Percentiles rank a stretch among this genome's conserved stretches.
phyloP scores from a whole-genome alignment of 2,113 vertebrate genomes.

The Platysternon megacephalum region DNA sequence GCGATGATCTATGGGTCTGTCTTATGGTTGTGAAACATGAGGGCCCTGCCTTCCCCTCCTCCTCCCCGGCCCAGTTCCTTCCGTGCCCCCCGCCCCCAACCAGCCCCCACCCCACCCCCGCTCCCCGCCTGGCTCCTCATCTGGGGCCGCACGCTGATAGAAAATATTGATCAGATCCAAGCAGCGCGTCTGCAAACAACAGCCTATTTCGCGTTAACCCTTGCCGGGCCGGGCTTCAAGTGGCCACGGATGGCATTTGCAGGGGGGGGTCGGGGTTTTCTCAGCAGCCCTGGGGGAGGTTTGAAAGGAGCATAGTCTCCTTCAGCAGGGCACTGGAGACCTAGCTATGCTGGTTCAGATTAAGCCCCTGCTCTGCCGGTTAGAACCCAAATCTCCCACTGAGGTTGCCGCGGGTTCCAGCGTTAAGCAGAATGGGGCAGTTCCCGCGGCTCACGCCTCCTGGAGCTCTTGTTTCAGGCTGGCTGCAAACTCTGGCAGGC shows the following conservation, averaged over 20 bases:
- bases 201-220: constrained; percentile 87
- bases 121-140: constrained; percentile 74
- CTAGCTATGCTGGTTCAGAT: background rate
- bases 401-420: background rate
- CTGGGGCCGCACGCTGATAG: constrained; percentile 89
- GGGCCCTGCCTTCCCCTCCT: background rate
- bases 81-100: constrained; percentile 37
- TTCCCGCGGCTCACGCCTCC: no score
- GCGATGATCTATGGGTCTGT: background rate
- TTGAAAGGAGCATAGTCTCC: no score
- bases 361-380: background rate
- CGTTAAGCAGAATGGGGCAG: background rate
- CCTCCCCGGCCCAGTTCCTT: background rate
- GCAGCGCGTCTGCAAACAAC: constrained; percentile 83
- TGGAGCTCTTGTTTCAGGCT: background rate
- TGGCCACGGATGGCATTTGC: background rate
- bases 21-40: background rate
- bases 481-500: background rate
- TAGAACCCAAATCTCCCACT: background rate
- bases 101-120: constrained; percentile 58
- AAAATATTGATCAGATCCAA: constrained; percentile 93
- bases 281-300: background rate
- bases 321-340: background rate
- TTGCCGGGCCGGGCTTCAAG: constrained; percentile 55
- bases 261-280: background rate